Base-by-base conservation (phyloP, 2,113 vertebrate genomes). In the Oryzias javanicus region DNA sequence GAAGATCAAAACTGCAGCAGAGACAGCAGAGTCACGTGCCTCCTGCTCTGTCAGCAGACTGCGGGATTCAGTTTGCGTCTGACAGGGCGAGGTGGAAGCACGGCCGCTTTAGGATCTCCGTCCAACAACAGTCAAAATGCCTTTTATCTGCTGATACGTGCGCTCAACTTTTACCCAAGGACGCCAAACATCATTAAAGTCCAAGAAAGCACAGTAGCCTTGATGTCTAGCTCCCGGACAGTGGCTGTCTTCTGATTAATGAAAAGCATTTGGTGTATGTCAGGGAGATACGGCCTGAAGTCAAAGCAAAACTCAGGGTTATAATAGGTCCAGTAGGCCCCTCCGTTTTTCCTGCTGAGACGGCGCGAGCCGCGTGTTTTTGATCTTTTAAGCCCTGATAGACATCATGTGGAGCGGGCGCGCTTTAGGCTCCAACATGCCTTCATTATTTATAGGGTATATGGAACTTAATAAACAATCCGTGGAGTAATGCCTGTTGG, bases 161-260 rank as follows among this genome's bases (percentile, higher is more conserved):
- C 18, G 55, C 73, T 77, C 60, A 54, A 70, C 75, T 80, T 54
- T 70, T 42, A 66, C 60, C 84, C 80, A 87, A 89, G 82, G 88
- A 79, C 82, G 52, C 47, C 22, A 70, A 68, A 64, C 73, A 57
- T 65, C 40, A 71, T 67, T 82, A 67, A 64, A 62, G 47, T 35
- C 41, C 66, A 72, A 65, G 60, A 60, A 64, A 75, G 64, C 25
- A 29, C 5, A 51, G 50, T 70, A 67, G 64, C 67, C 64, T 70
- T 56, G 18, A 56, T 49, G 63, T 80, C 68, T 73, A 5, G 67
- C 57, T 70, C 63, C 68, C 78, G 58, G 72, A 86, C 86, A 82
- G 61, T 62, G 82, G 76, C 80, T 81, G 67, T 46, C 27, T 49
- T 41, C 49, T 4, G 54, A 78, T 78, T 70, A 79, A 80, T 76